Conservation (phyloP, 2,888 invertebrate genomes). For the Cheilosia vernalis region DNA sequence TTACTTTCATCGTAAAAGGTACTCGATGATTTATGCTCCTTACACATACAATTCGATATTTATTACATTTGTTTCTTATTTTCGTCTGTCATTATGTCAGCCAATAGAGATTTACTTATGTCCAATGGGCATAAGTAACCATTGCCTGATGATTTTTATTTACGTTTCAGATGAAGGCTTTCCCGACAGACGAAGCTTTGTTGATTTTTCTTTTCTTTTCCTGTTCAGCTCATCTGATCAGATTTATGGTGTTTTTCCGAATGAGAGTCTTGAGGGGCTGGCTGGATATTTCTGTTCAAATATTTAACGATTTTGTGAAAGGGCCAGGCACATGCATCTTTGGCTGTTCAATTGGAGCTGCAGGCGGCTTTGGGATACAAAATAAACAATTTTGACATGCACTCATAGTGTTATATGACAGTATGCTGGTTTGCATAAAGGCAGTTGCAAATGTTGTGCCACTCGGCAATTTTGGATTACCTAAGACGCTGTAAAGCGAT, state of each 20-base stretch:
- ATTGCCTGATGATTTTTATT: background rate
- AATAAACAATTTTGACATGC: no score
- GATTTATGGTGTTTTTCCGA: no score
- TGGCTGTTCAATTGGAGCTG: no score
- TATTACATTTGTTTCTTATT: conserved; percentile 31
- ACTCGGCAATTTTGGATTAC: no score
- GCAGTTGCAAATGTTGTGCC: no score
- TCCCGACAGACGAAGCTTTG: background rate
- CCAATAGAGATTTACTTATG: conserved; percentile 4
- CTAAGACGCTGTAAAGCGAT: no score
- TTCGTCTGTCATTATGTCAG: conserved; percentile 26
- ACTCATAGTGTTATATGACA: no score
- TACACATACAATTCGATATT: conserved; percentile 11
- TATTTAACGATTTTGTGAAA: background rate
- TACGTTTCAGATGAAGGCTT: background rate
- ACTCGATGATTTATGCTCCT: conserved; percentile 23
- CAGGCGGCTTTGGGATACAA: no score
- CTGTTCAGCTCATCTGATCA: no score
- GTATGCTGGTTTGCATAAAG: no score
- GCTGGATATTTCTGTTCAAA: background rate
- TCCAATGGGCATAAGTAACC: conserved; percentile 13
- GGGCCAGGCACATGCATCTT: no score
- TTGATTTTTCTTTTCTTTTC: background rate
- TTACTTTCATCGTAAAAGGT: conserved; percentile 44
- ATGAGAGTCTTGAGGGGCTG: background rate